Conservation (phyloP, 2,888 invertebrate species). For the Drosophila bunnanda region DNA sequence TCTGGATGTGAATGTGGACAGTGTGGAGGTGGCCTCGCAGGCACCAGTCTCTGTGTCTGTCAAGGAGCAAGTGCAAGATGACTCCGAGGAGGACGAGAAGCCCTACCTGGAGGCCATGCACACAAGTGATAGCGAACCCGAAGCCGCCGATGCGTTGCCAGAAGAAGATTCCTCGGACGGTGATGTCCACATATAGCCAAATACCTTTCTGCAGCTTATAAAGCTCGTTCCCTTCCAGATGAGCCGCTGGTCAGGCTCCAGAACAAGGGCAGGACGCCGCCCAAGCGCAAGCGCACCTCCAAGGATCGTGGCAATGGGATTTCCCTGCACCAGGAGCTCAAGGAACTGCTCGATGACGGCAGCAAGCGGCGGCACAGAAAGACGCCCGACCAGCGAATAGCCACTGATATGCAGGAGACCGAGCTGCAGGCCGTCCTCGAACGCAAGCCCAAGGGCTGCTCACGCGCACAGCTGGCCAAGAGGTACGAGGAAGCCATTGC, state of each 20-base stretch:
- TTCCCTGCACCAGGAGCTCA: conserved; percentile 53
- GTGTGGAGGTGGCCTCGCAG: conserved; percentile 61
- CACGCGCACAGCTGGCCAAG: conserved; percentile 65
- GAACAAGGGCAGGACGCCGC: conserved; percentile 51
- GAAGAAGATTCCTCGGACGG: conserved; percentile 47
- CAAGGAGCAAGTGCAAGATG: conserved; percentile 25
- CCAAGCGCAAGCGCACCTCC: conserved; percentile 51
- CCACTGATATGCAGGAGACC: conserved; percentile 39
- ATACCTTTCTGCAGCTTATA: background rate
- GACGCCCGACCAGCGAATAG: background rate
- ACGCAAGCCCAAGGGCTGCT: conserved; percentile 73
- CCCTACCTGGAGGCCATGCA: conserved; percentile 33
- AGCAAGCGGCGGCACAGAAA: conserved; percentile 45
- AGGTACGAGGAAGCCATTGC: conserved; percentile 71
- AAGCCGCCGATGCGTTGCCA: conserved; percentile 15
- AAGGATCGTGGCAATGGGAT: conserved; percentile 12
- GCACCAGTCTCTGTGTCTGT: background rate
- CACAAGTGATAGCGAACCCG: conserved; percentile 23
- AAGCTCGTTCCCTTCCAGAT: conserved; percentile 39
- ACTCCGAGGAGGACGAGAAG: conserved; percentile 53
- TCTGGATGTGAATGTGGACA: conserved; percentile 67
- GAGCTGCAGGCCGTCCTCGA: conserved; percentile 61
- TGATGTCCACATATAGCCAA: background rate
- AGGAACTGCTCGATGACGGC: conserved; percentile 50
- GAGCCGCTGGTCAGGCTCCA: conserved; percentile 67